Conservation (phyloP, 2,888 invertebrate species). For the Dynastes maya region DNA sequence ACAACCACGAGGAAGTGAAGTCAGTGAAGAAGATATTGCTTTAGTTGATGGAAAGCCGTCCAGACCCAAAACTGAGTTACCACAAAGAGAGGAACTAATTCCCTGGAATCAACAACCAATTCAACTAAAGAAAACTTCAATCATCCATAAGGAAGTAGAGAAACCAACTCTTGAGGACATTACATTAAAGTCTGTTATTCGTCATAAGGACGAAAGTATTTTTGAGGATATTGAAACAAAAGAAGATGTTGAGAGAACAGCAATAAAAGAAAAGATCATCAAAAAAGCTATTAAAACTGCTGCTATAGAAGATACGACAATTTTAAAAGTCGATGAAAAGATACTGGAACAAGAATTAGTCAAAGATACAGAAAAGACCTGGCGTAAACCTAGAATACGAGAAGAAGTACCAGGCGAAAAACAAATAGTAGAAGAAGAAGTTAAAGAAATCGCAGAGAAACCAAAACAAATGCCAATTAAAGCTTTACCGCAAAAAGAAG, state of each 20-base stretch:
- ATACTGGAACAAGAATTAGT: conserved; percentile 53
- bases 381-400: conserved; percentile 63
- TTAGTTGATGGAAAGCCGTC: conserved; percentile 48
- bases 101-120: conserved; percentile 79
- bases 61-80: conserved; percentile 50
- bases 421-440: conserved; percentile 61
- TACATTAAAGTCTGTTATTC: conserved; percentile 71
- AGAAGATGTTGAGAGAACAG: conserved; percentile 58
- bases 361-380: conserved; percentile 65
- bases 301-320: conserved; percentile 53
- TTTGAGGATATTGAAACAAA: conserved; percentile 23
- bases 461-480: conserved; percentile 52
- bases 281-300: conserved; percentile 26
- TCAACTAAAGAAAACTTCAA: conserved; percentile 71
- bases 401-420: conserved; percentile 63
- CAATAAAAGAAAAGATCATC: conserved; percentile 54
- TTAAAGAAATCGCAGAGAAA: conserved; percentile 67
- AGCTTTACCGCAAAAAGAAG: conserved; percentile 60
- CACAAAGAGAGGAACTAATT: conserved; percentile 61
- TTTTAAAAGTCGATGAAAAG: conserved; percentile 49
- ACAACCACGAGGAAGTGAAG: conserved; percentile 49
- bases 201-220: conserved; percentile 6
- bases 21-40: conserved; percentile 41
- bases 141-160: conserved; percentile 66
- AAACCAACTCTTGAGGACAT: conserved; percentile 72